Percentiles rank a stretch among this genome's conserved stretches.
Conservation (phyloP, 2,888 invertebrate genomes). For the Nesidiocoris tenuis region DNA sequence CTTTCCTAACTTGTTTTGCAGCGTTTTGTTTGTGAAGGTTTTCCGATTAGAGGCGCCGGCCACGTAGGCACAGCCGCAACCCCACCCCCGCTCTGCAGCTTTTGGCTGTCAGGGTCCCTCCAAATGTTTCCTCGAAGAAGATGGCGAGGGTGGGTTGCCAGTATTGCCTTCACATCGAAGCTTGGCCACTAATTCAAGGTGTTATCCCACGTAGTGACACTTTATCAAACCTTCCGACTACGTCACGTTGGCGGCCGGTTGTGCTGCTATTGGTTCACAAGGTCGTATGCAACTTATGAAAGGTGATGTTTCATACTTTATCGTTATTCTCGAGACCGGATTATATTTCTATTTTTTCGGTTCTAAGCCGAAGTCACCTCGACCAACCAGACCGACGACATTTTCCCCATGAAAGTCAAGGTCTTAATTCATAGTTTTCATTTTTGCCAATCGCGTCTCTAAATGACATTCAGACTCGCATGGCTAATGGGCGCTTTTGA, state of each 20-base stretch:
- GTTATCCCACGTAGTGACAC: conserved; percentile 35
- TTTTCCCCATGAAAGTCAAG: no score
- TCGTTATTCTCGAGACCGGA: no score
- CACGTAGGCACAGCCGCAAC: background rate
- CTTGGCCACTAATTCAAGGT: conserved; percentile 31
- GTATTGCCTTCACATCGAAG: background rate
- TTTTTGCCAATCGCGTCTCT: no score
- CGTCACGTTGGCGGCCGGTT: conserved; percentile 16
- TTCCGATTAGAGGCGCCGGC: background rate
- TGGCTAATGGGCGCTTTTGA: no score
- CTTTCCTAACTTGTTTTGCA: background rate
- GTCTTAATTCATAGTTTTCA: no score
- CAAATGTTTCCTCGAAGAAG: background rate
- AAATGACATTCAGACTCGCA: no score
- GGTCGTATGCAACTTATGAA: no score
- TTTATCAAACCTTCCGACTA: conserved; percentile 27
- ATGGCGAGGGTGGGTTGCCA: background rate
- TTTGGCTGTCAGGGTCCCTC: background rate
- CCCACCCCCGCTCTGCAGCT: background rate
- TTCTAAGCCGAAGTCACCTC: no score
- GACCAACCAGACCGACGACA: no score
- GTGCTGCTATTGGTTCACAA: no score
- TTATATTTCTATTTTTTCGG: no score
- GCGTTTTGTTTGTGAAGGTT: background rate
- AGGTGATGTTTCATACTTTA: no score